These are phyloP conservation scores for Adoxophyes honmai DNA, from an alignment of 1,140 invertebrate genomes.

Conservation along the genomic window DNA sequence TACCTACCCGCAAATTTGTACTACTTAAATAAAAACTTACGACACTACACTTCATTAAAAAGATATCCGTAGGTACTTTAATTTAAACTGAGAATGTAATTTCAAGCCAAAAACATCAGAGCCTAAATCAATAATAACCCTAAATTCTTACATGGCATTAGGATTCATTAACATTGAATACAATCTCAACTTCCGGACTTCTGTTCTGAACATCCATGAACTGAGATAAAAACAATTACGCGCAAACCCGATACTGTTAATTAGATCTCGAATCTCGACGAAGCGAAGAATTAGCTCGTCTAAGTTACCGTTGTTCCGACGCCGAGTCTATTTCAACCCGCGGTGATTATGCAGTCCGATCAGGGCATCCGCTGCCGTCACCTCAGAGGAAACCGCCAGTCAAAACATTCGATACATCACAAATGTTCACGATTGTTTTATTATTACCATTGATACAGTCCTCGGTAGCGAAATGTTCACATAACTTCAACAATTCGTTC, in stretches of 20 bases:
- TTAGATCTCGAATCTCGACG: neutral
- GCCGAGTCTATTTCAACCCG: constrained; percentile 5
- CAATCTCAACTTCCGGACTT: no score
- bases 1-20: no score
- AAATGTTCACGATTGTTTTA: constrained; percentile 10
- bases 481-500: neutral
- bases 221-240: no score
- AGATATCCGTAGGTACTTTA: no score
- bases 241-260: constrained; percentile 10
- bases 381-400: constrained; percentile 8
- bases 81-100: no score
- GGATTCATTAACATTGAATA: no score
- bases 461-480: neutral
- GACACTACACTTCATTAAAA: no score
- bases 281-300: constrained; percentile 1
- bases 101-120: no score
- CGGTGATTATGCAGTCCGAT: constrained; percentile 11
- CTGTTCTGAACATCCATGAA: no score
- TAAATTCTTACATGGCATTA: no score
- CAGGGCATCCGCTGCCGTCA: constrained; percentile 10
- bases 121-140: no score
- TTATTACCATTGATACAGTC: neutral
- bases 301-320: constrained; percentile 8
- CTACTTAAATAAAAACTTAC: no score
- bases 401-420: constrained; percentile 13